Base-by-base conservation (phyloP, 2,113 vertebrate species). In the Laterallus jamaicensis region DNA sequence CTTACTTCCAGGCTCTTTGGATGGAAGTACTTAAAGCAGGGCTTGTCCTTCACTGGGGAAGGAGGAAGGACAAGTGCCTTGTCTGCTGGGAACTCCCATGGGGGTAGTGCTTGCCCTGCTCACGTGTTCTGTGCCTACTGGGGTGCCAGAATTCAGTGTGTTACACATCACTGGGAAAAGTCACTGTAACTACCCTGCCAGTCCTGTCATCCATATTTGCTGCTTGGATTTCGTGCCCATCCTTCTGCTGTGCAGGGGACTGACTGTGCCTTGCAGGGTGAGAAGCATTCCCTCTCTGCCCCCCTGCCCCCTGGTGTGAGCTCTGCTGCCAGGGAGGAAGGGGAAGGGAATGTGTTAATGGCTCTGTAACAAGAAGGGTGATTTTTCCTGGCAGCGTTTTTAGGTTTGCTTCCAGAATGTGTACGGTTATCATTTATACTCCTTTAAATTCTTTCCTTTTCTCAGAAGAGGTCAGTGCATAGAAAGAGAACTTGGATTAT, bases 361-460 rank as follows among this genome's bases (percentile, higher is more conserved):
- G 47, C 64, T 77, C 40, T 74, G 3, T 16, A 76, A 31, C 0
- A 0, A 50, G 84, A 88, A 40, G 32, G 55, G 55, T 40, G 59
- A 60, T 67, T 90, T 96, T 94, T 96, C 86, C 83, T 91, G 77
- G 83, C 92, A 86, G 54, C 2, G 1, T 28, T 87, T 58, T 66
- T 31, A 88, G 24, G 13, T 94, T 94, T 82, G 62, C 44, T 84
- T 91, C 70, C 92, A 94, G 78, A 69, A 64, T 40, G n/a, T 16
- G 68, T 67, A 76, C 31, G 68, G 71, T 90, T 94, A 90, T 93
- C 85, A 71, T 56, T 86, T 74, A 67, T 59, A 42, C 58, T 76
- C 52, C 68, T 94, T 93, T 92, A 93, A 75, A 94, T 92, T 94
- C 79, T 90, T 95, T 76, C 44, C 59, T 95, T 95, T 96, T 63